Base-by-base conservation (phyloP, 2,888 invertebrate species). In the Oscheius sp. region DNA sequence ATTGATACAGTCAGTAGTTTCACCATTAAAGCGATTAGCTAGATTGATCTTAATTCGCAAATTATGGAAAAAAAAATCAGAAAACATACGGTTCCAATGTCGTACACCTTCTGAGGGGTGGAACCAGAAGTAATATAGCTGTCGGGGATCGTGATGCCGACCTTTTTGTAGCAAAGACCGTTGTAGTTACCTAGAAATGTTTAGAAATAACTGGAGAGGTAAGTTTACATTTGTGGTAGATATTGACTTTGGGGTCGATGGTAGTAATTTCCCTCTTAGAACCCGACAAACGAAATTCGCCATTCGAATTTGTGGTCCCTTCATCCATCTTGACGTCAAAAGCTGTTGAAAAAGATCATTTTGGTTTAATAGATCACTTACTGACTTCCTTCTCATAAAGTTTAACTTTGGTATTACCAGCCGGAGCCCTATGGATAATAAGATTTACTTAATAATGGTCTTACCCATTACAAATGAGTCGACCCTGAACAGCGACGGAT, bases 121-220 rank as follows among this genome's bases (percentile, higher is more conserved):
- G 47, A n/a, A 20, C 74, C 82, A 20, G 61, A 67, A n/a, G 67
- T 71, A 54, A 82, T 71, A 56, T 71, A 82, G 47, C 70, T 68
- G 50, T 77, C 77, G 6, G 82, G 82, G 24, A 82, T 77, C 44
- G 71, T 71, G 65, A 82, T 80, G 9, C 74, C 73, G 65, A 83
- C 49, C 65, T 82, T 82, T 49, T 77, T 74, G 59, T 78, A 74
- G 70, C 83, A 82, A 2, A 72, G 56, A n/a, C n/a, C n/a, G n/a
- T n/a, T n/a, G n/a, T n/a, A n/a, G n/a, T n/a, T n/a, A n/a, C n/a
- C n/a, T n/a, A n/a, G n/a, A n/a, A n/a, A n/a, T n/a, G n/a, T n/a
- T 5, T 67, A 67, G 0, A 59, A 70, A 49, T 70, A 69, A 49
- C 67, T 64, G 61, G 70, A 72, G 24, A 47, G 54, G 59, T 73